Evolutionary conservation across 1,140 invertebrate genomes (phyloP), one percentile per base, ranked within the genome.

Genomic region (Heliothis virescens): DNA sequence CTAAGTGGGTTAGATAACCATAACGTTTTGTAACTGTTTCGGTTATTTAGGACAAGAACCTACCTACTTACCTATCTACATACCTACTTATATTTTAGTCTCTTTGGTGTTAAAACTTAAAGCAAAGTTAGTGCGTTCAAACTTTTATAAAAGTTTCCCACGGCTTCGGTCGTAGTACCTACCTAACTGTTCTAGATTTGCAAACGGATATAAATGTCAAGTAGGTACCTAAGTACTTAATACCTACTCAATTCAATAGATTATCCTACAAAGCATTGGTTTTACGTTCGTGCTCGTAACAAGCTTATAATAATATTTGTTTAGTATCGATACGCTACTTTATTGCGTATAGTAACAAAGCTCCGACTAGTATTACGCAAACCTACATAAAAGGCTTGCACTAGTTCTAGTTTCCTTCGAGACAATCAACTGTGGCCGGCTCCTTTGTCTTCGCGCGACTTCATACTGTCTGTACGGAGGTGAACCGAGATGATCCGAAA

Each of bases 1-100:
- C 10, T 21, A 74, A 48, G 16, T 74, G 53, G 72, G 72, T 74
- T 74, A 60, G 57, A 57, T 74, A 74, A 74, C 50, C 72, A 74
- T 53, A 62, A 60, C 34, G 55, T n/a, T 63, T 34, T 57, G 50
- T 72, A 57, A 72, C 69, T 41, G 29, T 55, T 57, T 72, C 57
- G 50, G 67, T 29, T 72, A 72, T 34, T 9, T 52, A 72, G 69
- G 69, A 3, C 34, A 34, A 34, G 34, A 5, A 34, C 34, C 34
- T 34, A 34, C 34, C 34, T 34, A 34, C 34, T 34, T 34, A 34
- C 1, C 34, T 34, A 34, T 34, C 3, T 3, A 34, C 29, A 52
- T 26, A 11, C 52, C 26, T 55, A 15, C 52, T 47, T 52, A 41
- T 21, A 55, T n/a, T 12, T 57, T 55, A 48, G 72, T 74, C 34